phyloP scores from a whole-genome alignment of 2,797 vertebrate genomes.

The Schizothorax lantsangensis region DNA sequence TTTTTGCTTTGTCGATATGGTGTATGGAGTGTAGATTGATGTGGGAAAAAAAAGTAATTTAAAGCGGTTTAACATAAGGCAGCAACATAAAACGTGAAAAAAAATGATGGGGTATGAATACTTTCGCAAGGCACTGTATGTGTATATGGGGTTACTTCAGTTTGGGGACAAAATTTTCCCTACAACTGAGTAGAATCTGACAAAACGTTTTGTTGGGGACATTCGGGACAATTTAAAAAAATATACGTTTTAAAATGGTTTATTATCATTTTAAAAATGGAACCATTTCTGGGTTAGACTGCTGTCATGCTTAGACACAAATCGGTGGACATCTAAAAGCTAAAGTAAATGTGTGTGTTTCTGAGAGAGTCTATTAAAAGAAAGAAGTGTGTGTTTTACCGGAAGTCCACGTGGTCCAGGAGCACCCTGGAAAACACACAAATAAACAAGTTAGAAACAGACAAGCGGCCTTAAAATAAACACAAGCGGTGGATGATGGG shows the following conservation, averaged over 20 bases:
- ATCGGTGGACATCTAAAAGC: background rate
- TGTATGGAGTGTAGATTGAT: too few species aligned
- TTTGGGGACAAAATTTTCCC: background rate
- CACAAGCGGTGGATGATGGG: background rate
- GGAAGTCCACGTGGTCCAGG: conserved; percentile 90
- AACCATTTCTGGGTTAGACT: background rate
- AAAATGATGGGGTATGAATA: too few species aligned
- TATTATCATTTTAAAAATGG: background rate
- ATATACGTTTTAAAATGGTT: background rate
- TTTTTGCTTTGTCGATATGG: too few species aligned
- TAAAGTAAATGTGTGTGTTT: background rate
- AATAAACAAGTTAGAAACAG: background rate
- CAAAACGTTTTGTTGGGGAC: background rate
- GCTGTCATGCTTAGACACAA: background rate
- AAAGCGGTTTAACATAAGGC: too few species aligned
- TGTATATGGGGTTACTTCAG: background rate
- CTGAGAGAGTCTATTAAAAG: background rate
- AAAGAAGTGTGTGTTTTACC: conserved; percentile 76
- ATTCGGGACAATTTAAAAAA: background rate
- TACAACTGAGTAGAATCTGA: background rate
- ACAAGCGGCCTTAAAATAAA: background rate
- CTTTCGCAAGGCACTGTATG: background rate
- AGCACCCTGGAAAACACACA: conserved; percentile 81
- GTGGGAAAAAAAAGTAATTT: too few species aligned
- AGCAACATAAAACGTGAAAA: too few species aligned